Conservation (phyloP, 2,113 vertebrate genomes). For the Nannobrachium achirus region DNA sequence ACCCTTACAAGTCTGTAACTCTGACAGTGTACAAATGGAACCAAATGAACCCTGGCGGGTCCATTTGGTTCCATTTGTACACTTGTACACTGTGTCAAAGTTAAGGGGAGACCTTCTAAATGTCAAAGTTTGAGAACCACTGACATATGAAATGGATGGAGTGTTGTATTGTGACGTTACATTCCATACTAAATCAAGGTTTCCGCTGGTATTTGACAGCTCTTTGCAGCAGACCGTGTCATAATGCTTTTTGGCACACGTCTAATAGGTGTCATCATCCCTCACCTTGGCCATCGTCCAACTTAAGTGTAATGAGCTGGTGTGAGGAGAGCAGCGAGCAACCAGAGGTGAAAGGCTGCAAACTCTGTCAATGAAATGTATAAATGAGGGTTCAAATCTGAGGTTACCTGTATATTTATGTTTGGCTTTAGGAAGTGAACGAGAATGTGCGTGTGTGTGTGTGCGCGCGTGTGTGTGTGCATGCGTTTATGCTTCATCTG, state of each 20-base stretch:
- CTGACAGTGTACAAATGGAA: too few species aligned
- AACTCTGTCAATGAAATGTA: constrained; percentile 67
- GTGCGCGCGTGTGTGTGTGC: constrained; percentile 27
- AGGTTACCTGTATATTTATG: constrained; percentile 73
- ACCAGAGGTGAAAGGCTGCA: background rate
- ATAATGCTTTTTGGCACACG: constrained; percentile 57
- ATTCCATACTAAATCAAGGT: constrained; percentile 33
- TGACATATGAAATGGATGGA: background rate
- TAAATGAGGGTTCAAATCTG: constrained; percentile 58
- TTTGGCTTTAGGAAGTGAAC: constrained; percentile 53
- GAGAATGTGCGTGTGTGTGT: constrained; percentile 9
- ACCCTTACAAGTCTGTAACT: too few species aligned
- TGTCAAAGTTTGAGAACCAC: too few species aligned
- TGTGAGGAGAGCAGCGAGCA: constrained; percentile 33
- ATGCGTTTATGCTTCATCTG: background rate
- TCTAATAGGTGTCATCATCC: constrained; percentile 54
- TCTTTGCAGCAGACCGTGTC: constrained; percentile 34
- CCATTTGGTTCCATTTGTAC: too few species aligned
- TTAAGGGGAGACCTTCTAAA: too few species aligned
- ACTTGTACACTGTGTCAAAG: too few species aligned
- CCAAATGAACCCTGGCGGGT: too few species aligned
- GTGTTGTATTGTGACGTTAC: background rate
- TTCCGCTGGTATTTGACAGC: constrained; percentile 42
- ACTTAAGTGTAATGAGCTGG: constrained; percentile 48
- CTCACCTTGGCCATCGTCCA: constrained; percentile 58